A percentile compares a stretch with the other conserved stretches of the same genome.
phyloP scores from a whole-genome alignment of 1,140 invertebrate species.

The Rhyzopertha dominica region DNA sequence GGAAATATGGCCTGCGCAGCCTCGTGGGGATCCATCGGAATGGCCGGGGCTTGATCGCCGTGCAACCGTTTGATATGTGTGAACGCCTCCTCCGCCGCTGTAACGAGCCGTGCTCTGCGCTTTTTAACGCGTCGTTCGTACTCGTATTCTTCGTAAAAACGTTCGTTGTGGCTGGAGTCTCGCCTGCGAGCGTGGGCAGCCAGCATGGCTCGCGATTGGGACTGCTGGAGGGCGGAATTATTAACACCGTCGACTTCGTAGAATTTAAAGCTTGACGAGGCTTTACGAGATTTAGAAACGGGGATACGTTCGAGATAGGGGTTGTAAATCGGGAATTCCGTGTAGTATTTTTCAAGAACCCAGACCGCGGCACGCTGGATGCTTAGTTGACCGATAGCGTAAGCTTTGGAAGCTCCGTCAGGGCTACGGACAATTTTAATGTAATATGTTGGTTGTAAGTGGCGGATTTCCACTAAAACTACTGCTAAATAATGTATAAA shows the following conservation, averaged over 20 bases:
- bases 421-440: slow-evolving; percentile 90
- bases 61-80: slow-evolving; percentile 86
- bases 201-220: slow-evolving; percentile 61
- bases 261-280: slow-evolving; percentile 84
- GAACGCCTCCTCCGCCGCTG: slow-evolving; percentile 94
- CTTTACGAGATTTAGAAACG: slow-evolving; percentile 75
- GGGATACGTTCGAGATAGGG: slow-evolving; percentile 90
- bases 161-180: slow-evolving; percentile 88
- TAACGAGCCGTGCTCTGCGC: slow-evolving; percentile 79
- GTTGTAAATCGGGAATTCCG: slow-evolving; percentile 95
- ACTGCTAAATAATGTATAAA: slow-evolving; percentile 95
- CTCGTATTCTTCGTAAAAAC: slow-evolving; percentile 97
- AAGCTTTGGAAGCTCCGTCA: slow-evolving; percentile 82
- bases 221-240: slow-evolving; percentile 62
- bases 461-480: slow-evolving; percentile 86
- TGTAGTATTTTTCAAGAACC: slow-evolving; percentile 92
- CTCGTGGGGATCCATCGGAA: slow-evolving; percentile 87
- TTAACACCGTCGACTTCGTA: slow-evolving; percentile 90
- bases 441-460: slow-evolving; percentile 84
- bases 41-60: slow-evolving; percentile 57
- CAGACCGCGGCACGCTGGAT: slow-evolving; percentile 93
- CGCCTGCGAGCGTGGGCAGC: slow-evolving; percentile 67
- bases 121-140: slow-evolving; percentile 91
- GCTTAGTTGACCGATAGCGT: slow-evolving; percentile 85
- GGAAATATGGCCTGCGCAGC: slow-evolving; percentile 97